Conservation (phyloP, 2,113 vertebrate species). For the Scomber colias region DNA sequence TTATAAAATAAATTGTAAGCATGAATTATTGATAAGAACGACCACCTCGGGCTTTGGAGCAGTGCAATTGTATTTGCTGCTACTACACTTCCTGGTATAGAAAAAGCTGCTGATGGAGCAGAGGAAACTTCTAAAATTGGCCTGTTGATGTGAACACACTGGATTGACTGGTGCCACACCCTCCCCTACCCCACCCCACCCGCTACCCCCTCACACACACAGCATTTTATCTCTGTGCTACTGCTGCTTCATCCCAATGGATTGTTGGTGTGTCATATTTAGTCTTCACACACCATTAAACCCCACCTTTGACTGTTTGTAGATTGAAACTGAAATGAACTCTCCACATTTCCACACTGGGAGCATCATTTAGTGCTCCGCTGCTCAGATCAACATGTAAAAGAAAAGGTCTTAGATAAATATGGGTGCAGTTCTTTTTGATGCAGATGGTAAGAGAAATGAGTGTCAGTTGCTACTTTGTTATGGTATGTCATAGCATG, state of each 20-base stretch:
- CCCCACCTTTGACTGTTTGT: constrained; percentile 24
- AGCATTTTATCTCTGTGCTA: background rate
- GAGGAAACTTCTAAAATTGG: constrained; percentile 23
- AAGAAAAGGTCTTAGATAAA: constrained; percentile 44
- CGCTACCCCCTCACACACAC: background rate
- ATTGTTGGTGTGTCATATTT: constrained; percentile 21
- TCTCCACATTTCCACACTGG: constrained; percentile 1
- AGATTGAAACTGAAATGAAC: constrained; percentile 29
- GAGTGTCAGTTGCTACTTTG: constrained; percentile 25
- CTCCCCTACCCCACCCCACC: background rate
- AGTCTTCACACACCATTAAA: constrained; percentile 35
- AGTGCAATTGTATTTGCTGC: constrained; percentile 43
- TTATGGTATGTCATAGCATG: constrained; percentile 41
- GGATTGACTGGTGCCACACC: constrained; percentile 1
- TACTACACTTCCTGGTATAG: constrained; percentile 40
- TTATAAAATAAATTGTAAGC: constrained; percentile 23
- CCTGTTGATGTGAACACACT: background rate
- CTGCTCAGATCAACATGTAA: constrained; percentile 28
- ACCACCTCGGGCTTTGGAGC: constrained; percentile 35
- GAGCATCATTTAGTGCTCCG: constrained; percentile 43
- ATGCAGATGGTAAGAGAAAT: constrained; percentile 58
- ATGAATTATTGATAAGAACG: constrained; percentile 63
- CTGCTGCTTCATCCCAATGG: background rate
- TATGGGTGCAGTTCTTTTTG: constrained; percentile 31
- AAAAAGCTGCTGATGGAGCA: constrained; percentile 30